Conservation (phyloP, 2,888 invertebrate species). For the Leptothorax acervorum region DNA sequence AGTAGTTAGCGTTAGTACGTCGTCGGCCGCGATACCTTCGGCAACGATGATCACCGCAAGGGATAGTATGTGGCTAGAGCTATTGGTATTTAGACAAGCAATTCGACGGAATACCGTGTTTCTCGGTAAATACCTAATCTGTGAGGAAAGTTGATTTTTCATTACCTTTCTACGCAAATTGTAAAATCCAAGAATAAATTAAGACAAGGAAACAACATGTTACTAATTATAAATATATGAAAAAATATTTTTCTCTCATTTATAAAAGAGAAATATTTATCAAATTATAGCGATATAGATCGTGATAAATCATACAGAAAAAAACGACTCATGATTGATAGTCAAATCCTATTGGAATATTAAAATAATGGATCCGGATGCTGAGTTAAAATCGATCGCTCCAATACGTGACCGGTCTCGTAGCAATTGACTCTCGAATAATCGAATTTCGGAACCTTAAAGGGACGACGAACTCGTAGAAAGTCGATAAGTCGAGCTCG, state of each 20-base stretch:
- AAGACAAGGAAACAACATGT: background rate
- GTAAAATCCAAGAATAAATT: background rate
- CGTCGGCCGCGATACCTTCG: slow-evolving; percentile 29
- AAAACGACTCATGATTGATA: background rate
- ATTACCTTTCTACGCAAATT: background rate
- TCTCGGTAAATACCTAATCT: background rate
- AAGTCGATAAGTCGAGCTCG: slow-evolving; percentile 53
- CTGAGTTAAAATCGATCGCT: background rate
- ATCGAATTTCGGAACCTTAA: slow-evolving; percentile 53
- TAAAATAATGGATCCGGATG: background rate
- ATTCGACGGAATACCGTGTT: background rate
- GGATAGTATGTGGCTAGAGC: background rate
- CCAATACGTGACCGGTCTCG: background rate
- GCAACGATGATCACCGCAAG: slow-evolving; percentile 18
- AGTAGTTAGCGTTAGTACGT: slow-evolving; percentile 22
- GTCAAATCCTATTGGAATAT: background rate
- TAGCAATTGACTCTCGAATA: slow-evolving; percentile 11
- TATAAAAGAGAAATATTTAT: background rate
- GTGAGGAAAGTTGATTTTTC: background rate
- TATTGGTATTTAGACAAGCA: slow-evolving; percentile 5
- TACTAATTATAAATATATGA: background rate
- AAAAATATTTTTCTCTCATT: background rate
- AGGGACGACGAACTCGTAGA: slow-evolving; percentile 58
- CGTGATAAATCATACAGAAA: background rate
- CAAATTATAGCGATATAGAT: background rate